Conservation (phyloP, 2,888 invertebrate genomes). For the Ormia ochracea region DNA sequence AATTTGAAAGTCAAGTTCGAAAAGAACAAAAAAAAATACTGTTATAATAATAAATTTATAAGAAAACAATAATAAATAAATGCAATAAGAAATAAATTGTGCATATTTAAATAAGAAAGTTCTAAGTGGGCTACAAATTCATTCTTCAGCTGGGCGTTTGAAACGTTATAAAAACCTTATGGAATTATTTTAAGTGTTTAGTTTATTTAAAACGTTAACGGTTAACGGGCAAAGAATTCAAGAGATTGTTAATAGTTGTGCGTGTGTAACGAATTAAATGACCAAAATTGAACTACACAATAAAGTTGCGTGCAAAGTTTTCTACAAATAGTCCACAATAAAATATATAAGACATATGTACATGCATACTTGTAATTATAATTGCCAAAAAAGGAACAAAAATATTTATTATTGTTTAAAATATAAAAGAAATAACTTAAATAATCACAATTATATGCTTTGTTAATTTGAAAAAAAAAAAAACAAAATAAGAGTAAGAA, state of each 20-base stretch:
- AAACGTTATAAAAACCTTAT: conserved; percentile 38
- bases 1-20: conserved; percentile 59
- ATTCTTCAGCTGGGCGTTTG: conserved; percentile 33
- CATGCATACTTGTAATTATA: too few relatives aligned
- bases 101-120: conserved; percentile 23
- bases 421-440: conserved; percentile 10
- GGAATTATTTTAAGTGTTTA: conserved; percentile 25
- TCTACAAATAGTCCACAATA: background rate
- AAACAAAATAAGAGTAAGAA: too few relatives aligned
- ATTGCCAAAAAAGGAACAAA: background rate
- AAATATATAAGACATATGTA: background rate
- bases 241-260: conserved; percentile 53
- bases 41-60: background rate
- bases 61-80: background rate
- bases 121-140: conserved; percentile 40
- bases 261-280: conserved; percentile 23
- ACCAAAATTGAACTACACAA: conserved; percentile 9
- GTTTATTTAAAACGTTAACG: conserved; percentile 36
- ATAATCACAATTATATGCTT: conserved; percentile 38
- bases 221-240: background rate
- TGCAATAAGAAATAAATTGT: background rate
- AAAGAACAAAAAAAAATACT: conserved; percentile 30
- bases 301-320: conserved; percentile 61
- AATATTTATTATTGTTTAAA: background rate
- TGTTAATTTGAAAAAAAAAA: conserved; percentile 25